phyloP scores from a whole-genome alignment of 2,888 invertebrate genomes.

The Parnassius apollo region DNA sequence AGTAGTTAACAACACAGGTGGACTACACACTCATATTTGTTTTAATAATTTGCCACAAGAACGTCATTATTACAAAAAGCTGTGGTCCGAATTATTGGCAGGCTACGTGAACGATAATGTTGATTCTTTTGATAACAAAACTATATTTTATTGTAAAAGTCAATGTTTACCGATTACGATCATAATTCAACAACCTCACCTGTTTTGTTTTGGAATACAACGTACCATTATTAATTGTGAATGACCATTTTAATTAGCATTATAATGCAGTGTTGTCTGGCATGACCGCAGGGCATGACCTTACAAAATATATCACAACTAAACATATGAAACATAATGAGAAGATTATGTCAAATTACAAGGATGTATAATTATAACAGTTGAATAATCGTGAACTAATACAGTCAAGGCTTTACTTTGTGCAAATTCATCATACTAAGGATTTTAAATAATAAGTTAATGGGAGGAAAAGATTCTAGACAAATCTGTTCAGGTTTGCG shows the following conservation, averaged over 20 bases:
- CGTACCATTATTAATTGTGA: conserved; percentile 31
- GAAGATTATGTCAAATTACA: conserved; percentile 4
- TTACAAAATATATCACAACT: conserved; percentile 27
- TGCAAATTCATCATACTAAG: no score
- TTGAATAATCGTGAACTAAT: no score
- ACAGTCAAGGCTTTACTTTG: no score
- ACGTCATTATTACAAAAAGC: no score
- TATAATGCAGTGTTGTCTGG: conserved; percentile 32
- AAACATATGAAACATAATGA: not conserved
- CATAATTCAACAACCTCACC: conserved; percentile 36
- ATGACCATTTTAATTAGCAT: conserved; percentile 32
- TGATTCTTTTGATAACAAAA: conserved; percentile 11
- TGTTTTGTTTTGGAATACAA: conserved; percentile 28
- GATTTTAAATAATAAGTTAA: no score
- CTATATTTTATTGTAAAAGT: conserved; percentile 33
- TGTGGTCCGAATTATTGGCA: no score
- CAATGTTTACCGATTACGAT: conserved; percentile 21
- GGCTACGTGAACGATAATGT: no score
- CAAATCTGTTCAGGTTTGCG: no score
- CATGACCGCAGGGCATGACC: conserved; percentile 37
- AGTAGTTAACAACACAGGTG: no score
- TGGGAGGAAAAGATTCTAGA: no score
- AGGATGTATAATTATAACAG: conserved; percentile 8
- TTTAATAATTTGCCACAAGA: no score
- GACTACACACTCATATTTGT: no score